phyloP scores from a whole-genome alignment of 2,888 invertebrate genomes.

The Antitype chi region DNA sequence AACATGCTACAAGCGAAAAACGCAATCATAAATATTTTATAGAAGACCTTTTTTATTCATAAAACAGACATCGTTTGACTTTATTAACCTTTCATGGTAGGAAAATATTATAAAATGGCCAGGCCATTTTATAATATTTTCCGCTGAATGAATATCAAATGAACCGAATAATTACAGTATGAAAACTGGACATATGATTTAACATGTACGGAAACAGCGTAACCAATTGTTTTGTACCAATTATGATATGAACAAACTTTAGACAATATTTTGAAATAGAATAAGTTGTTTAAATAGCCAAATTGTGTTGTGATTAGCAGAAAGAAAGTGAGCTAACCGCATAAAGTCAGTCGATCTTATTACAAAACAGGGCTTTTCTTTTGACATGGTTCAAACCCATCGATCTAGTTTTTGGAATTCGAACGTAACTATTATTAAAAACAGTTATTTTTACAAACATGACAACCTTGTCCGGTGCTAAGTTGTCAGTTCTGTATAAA shows the following conservation, averaged over 20 bases:
- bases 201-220: slow-evolving; percentile 22
- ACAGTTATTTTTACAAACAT: too few species aligned
- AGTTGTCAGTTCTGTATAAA: too few species aligned
- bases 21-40: slow-evolving; percentile 54
- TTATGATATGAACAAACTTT: neutral
- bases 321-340: neutral
- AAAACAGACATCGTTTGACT: slow-evolving; percentile 52
- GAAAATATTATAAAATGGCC: too few species aligned
- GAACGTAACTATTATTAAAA: too few species aligned
- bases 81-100: slow-evolving; percentile 57
- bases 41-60: slow-evolving; percentile 45
- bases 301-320: neutral
- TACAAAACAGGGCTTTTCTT: too few species aligned
- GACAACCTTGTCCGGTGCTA: too few species aligned
- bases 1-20: slow-evolving; percentile 27
- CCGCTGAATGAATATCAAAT: slow-evolving; percentile 61
- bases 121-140: slow-evolving; percentile 54
- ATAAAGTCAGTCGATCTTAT: too few species aligned
- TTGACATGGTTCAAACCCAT: too few species aligned
- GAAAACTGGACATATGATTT: slow-evolving; percentile 45
- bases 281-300: neutral
- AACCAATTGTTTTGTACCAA: slow-evolving; percentile 16
- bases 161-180: slow-evolving; percentile 57
- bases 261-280: neutral
- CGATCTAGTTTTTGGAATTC: too few species aligned